phyloP scores from a whole-genome alignment of 2,113 vertebrate genomes.

The Cynocephalus volans region DNA sequence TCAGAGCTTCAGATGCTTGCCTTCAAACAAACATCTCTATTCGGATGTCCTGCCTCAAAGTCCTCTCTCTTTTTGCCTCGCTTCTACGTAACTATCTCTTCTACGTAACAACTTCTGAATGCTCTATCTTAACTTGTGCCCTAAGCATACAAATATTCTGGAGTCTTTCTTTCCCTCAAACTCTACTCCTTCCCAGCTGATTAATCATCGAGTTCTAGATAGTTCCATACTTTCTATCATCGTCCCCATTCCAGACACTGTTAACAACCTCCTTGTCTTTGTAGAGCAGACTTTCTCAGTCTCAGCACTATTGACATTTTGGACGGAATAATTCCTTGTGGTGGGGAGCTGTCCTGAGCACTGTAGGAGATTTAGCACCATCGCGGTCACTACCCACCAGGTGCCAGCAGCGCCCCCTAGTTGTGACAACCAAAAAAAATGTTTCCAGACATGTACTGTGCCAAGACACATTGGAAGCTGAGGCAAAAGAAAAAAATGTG shows the following conservation, averaged over 20 bases:
- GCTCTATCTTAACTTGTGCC: background rate
- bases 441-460: background rate
- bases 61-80: background rate
- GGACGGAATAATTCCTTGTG: background rate
- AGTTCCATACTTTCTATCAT: background rate
- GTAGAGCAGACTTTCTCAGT: background rate
- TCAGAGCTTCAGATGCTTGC: background rate
- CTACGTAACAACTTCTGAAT: background rate
- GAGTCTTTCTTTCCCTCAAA: background rate
- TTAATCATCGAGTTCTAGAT: conserved; percentile 13
- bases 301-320: background rate
- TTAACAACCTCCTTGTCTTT: background rate
- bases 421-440: background rate
- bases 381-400: background rate
- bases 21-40: background rate
- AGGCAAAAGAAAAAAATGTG: background rate
- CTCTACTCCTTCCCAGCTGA: background rate
- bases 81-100: background rate
- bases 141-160: background rate
- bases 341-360: background rate
- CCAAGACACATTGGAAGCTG: background rate
- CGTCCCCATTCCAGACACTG: background rate
- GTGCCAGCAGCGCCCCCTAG: conserved; percentile 46
- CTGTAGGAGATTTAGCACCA: background rate
- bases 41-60: background rate